Evolutionary conservation across 1,140 invertebrate species (phyloP).

Genomic region (Pissodes strobi): DNA sequence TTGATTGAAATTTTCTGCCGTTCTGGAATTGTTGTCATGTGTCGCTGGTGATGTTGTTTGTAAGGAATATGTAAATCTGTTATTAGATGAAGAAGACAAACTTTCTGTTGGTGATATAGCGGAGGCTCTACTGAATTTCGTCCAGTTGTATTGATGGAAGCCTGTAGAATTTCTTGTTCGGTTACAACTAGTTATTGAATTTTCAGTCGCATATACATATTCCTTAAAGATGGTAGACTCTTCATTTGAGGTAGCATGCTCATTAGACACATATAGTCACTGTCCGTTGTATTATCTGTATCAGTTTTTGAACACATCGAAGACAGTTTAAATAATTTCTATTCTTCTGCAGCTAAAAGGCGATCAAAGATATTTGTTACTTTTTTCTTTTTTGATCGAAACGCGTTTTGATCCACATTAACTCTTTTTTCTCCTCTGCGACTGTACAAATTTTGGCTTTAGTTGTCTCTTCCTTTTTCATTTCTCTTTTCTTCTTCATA

Average conservation of each 20-base stretch:
- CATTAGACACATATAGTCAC: constrained; percentile 2
- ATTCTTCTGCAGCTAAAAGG: constrained; percentile 1
- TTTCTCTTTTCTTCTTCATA: too few relatives aligned
- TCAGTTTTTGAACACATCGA: too few relatives aligned
- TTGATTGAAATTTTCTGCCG: too few relatives aligned
- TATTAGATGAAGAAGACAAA: too few relatives aligned
- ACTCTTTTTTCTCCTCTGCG: neutral
- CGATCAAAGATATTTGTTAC: constrained; percentile 1
- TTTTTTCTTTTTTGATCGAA: constrained; percentile 1
- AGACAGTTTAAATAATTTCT: too few relatives aligned
- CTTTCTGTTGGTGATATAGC: neutral
- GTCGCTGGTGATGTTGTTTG: too few relatives aligned
- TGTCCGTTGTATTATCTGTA: neutral
- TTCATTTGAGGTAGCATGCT: constrained; percentile 2
- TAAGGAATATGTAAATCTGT: too few relatives aligned
- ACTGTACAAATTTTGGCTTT: too few relatives aligned
- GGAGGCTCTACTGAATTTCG: neutral
- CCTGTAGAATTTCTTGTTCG: neutral
- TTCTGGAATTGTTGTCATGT: too few relatives aligned
- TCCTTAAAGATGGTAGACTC: neutral
- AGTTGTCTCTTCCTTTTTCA: too few relatives aligned
- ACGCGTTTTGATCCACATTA: neutral
- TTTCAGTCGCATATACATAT: constrained; percentile 3
- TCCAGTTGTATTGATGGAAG: too few relatives aligned
- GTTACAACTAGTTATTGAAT: too few relatives aligned